Evolutionary conservation across 2,888 invertebrate species (phyloP), one percentile per base, ranked within the genome.

Genomic region (Loripinus fragilis): DNA sequence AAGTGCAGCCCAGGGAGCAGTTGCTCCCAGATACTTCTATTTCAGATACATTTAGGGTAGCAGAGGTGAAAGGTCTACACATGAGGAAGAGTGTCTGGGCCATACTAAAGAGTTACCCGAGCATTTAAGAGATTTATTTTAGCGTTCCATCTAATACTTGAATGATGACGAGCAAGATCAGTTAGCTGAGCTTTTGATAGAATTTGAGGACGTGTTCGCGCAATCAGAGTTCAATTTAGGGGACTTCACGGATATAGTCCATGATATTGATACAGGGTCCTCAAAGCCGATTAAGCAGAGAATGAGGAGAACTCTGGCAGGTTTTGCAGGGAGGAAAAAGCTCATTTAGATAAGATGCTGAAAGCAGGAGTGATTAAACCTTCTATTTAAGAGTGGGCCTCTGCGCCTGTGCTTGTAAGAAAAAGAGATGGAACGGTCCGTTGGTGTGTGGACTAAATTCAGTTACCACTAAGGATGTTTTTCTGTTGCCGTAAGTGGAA

Each of bases 181-280:
- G 64, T 25, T 81, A 28, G 48, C 38, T 23, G 8, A 45, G 17
- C n/a, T 77, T 25, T n/a, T 60, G 71, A n/a, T 25, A 23, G 68
- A 74, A n/a, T 71, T 41, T 60, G 52, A 35, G 17, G 78, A 78
- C n/a, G 71, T 78, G 17, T 81, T 81, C 50, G 70, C 81, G 15
- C 65, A 72, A 52, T 38, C 72, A 70, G 76, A 79, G 23, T 79
- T 71, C 52, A 76, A 79, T 48, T n/a, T 55, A 15, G 55, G 55
- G 12, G 28, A 55, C n/a, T 55, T 55, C n/a, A 15, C 23, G 12
- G 55, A 55, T 25, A 55, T 55, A 15, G 28, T 28, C 12, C 42
- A 42, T 42, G 17, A 42, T 42, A 42, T 42, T 42, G 42, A 42
- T 42, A 42, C 42, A 42, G 42, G 42, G 17, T 71, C 30, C 10